These are phyloP conservation scores for Todus mexicanus DNA, from an alignment of 2,797 vertebrate species.

Conservation along the genomic window DNA sequence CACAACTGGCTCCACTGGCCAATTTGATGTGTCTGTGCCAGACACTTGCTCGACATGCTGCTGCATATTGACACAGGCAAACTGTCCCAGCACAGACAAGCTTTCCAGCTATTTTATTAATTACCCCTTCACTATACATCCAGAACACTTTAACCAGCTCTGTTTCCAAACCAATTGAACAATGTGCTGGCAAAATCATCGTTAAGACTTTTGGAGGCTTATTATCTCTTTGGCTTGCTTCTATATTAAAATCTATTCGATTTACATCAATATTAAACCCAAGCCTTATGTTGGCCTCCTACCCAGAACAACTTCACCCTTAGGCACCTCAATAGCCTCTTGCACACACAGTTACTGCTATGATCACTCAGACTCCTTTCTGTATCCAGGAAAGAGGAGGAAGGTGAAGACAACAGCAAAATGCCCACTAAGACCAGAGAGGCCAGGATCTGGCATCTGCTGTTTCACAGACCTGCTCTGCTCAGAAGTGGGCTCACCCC, in stretches of 20 bases:
- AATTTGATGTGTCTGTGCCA: neutral
- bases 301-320: neutral
- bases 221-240: neutral
- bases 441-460: neutral
- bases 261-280: neutral
- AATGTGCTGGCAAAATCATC: neutral
- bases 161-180: neutral
- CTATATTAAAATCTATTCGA: neutral
- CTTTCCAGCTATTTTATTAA: neutral
- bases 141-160: neutral
- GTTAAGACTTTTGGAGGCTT: neutral
- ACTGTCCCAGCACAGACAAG: neutral
- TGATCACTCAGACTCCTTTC: neutral
- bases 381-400: neutral
- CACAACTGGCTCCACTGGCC: neutral
- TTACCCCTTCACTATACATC: neutral
- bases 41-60: neutral
- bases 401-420: neutral
- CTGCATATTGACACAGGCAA: neutral
- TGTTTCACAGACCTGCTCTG: neutral
- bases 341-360: neutral
- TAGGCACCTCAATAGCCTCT: neutral
- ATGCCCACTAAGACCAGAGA: accelerated
- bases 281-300: neutral
- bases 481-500: neutral